These are phyloP conservation scores for Cataglyphis hispanica DNA, from an alignment of 1,140 invertebrate species.

Conservation along the genomic window DNA sequence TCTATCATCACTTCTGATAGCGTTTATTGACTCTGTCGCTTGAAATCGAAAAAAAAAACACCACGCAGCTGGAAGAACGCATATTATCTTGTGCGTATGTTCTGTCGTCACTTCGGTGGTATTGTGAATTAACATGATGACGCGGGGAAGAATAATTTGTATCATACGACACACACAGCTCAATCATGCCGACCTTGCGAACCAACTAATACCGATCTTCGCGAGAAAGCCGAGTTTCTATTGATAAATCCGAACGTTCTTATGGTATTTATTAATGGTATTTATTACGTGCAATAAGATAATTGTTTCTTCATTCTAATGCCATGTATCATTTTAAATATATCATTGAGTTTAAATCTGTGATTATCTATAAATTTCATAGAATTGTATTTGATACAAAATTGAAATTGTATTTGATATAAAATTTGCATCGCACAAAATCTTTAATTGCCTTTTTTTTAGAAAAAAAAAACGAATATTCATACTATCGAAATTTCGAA, in stretches of 20 bases:
- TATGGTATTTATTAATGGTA: constrained; percentile 6
- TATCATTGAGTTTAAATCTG: not conserved
- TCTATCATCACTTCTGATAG: not conserved
- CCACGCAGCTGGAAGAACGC: constrained; percentile 3
- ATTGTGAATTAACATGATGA: constrained; percentile 72
- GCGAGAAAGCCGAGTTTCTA: constrained; percentile 65
- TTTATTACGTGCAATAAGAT: not conserved
- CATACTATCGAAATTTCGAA: not conserved
- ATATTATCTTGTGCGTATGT: constrained; percentile 40
- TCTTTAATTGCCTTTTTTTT: not conserved
- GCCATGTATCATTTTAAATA: not conserved
- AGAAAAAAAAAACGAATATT: not conserved
- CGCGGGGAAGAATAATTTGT: constrained; percentile 76
- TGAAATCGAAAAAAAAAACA: not conserved
- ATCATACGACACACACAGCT: constrained; percentile 71
- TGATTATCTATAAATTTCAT: not conserved
- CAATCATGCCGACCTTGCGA: constrained; percentile 80
- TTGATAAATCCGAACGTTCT: constrained; percentile 40
- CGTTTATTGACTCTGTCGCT: constrained; percentile 16
- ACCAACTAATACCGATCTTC: constrained; percentile 77
- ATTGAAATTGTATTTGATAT: not conserved
- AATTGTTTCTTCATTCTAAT: not conserved
- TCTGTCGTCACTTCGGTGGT: constrained; percentile 47
- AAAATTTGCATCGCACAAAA: not conserved
- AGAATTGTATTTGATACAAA: not conserved